phyloP scores from a whole-genome alignment of 2,113 vertebrate genomes.

The Aphelocoma coerulescens region DNA sequence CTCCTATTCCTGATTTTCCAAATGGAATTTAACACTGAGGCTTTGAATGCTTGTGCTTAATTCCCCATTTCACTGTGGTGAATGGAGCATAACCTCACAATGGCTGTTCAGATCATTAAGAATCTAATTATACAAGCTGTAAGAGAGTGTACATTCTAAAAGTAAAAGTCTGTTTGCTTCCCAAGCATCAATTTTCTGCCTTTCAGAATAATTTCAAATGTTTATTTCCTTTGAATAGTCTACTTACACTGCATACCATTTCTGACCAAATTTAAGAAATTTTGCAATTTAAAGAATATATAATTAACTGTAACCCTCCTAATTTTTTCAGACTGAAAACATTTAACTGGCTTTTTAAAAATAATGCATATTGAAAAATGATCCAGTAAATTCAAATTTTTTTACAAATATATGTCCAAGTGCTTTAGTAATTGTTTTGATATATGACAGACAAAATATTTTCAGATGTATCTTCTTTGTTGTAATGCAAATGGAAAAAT shows the following conservation, averaged over 20 bases:
- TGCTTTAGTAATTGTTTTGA: background rate
- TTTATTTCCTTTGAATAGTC: background rate
- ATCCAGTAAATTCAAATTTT: background rate
- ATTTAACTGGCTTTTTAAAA: background rate
- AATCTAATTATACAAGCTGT: background rate
- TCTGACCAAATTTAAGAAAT: background rate
- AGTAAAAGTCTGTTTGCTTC: background rate
- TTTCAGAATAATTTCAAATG: background rate
- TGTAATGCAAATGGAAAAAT: background rate
- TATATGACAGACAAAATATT: background rate
- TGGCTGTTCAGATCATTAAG: background rate
- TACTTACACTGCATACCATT: background rate
- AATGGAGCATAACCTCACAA: background rate
- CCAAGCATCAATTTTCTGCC: background rate
- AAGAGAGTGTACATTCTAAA: background rate
- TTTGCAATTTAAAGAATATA: background rate
- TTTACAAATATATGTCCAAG: background rate
- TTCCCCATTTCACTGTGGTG: background rate
- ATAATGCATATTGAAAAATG: background rate
- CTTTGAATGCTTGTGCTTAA: background rate
- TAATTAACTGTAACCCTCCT: background rate
- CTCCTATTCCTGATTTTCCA: background rate
- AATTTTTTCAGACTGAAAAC: background rate
- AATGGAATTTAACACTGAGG: background rate
- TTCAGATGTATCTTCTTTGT: background rate